phyloP scores from a whole-genome alignment of 2,888 invertebrate species.

The Torymus texanus region DNA sequence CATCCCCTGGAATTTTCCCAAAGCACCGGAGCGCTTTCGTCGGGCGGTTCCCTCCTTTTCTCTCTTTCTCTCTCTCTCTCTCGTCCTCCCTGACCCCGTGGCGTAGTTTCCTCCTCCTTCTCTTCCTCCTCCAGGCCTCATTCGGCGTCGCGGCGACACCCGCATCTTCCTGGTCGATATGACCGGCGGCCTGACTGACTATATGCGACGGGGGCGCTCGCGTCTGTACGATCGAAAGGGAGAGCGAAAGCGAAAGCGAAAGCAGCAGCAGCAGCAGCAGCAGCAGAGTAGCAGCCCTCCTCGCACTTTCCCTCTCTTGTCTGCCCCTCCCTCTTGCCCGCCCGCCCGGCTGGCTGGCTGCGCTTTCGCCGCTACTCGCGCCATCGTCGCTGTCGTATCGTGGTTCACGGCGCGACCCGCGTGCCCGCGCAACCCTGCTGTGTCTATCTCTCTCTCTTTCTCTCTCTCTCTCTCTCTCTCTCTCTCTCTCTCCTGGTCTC shows the following conservation, averaged over 20 bases:
- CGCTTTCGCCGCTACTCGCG: constrained; percentile 12
- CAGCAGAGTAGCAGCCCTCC: not conserved
- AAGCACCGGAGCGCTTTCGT: too few relatives aligned
- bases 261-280: constrained; percentile 48
- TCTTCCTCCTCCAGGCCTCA: constrained; percentile 28
- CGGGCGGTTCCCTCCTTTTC: not conserved
- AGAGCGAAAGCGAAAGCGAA: constrained; percentile 58
- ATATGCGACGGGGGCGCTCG: constrained; percentile 18
- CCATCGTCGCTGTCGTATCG: too few relatives aligned
- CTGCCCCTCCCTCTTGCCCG: not conserved
- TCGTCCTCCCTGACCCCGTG: constrained; percentile 41
- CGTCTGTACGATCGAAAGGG: constrained; percentile 43
- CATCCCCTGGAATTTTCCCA: too few relatives aligned
- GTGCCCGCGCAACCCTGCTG: too few relatives aligned
- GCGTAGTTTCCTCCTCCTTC: constrained; percentile 50
- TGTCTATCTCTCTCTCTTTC: too few relatives aligned
- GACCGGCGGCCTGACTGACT: constrained; percentile 8
- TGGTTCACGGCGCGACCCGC: too few relatives aligned
- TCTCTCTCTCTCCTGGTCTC: too few relatives aligned
- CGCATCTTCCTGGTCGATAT: constrained; percentile 50
- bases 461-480: too few relatives aligned
- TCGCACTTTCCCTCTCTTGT: not conserved
- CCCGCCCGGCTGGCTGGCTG: constrained; percentile 4
- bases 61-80: not conserved
- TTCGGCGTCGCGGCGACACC: constrained; percentile 29